Conservation (phyloP, 30 jellyfish, hydroid and myxozoan genomes). For the Hydractinia echinata region DNA sequence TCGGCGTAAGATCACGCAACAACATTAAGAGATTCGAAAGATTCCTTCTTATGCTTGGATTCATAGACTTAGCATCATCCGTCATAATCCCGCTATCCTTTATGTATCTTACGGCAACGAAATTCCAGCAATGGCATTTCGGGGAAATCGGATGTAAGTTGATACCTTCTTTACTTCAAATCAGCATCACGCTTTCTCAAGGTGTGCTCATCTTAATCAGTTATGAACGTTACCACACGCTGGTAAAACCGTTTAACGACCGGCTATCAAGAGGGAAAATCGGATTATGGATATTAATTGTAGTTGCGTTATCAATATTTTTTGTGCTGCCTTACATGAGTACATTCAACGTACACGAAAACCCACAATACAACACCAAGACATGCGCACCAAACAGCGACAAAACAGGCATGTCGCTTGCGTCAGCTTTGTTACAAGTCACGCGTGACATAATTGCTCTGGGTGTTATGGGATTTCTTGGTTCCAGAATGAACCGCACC, state of each 20-base stretch:
- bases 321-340: conserved; percentile 52
- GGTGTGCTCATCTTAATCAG: conserved; percentile 61
- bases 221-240: conserved; percentile 39
- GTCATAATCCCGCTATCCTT: conserved; percentile 52
- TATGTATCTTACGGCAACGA: conserved; percentile 51
- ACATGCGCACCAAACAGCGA: conserved; percentile 53
- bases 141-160: conserved; percentile 66
- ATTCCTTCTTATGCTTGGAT: conserved; percentile 36
- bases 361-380: conserved; percentile 18
- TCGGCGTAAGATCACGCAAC: conserved; percentile 24
- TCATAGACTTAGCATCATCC: conserved; percentile 45
- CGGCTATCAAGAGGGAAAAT: conserved; percentile 21
- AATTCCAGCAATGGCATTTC: conserved; percentile 57
- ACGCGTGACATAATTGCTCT: conserved; percentile 44
- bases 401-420: conserved; percentile 6
- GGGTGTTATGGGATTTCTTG: conserved; percentile 8
- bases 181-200: conserved; percentile 60
- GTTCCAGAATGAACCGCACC: conserved; percentile 26
- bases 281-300: conserved; percentile 10
- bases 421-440: conserved; percentile 28
- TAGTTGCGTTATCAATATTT: conserved; percentile 27
- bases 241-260: conserved; percentile 45
- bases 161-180: conserved; percentile 48
- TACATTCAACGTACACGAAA: conserved; percentile 26
- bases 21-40: conserved; percentile 36